Conservation (phyloP, 1,140 invertebrate species). For the Ctenoplectra terminalis region DNA sequence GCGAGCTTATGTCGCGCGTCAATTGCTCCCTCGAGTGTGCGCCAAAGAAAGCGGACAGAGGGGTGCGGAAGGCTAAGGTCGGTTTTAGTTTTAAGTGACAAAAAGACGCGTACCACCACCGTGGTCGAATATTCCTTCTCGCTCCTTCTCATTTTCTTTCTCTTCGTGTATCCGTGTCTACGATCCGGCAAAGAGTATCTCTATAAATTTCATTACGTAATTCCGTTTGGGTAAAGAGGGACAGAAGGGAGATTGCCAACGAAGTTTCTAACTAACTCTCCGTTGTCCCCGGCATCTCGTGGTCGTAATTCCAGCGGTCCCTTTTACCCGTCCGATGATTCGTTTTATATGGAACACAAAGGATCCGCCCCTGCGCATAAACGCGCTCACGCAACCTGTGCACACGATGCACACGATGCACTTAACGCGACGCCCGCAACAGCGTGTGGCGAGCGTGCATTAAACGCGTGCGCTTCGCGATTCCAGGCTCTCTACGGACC, state of each 20-base stretch:
- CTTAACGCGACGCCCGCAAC: slow-evolving; percentile 33
- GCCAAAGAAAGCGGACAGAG: slow-evolving; percentile 57
- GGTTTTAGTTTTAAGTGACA: slow-evolving; percentile 39
- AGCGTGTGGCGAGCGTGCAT: slow-evolving; percentile 21
- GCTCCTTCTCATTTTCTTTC: background rate
- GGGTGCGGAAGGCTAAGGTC: slow-evolving; percentile 49
- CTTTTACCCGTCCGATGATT: slow-evolving; percentile 43
- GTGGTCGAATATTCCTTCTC: background rate
- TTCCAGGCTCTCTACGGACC: background rate
- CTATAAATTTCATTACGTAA: slow-evolving; percentile 57
- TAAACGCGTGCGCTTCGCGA: slow-evolving; percentile 30
- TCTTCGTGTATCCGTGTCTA: too few species aligned
- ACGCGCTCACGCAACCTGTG: slow-evolving; percentile 43
- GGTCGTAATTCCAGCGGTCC: slow-evolving; percentile 45
- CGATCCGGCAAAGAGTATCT: background rate
- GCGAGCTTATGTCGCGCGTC: slow-evolving; percentile 75
- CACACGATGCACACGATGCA: slow-evolving; percentile 39
- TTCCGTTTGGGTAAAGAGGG: background rate
- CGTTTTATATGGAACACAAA: slow-evolving; percentile 62
- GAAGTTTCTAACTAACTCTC: slow-evolving; percentile 21
- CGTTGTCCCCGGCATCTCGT: background rate
- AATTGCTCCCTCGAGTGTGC: slow-evolving; percentile 66
- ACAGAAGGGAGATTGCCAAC: background rate
- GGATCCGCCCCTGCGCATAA: slow-evolving; percentile 28
- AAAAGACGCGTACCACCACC: slow-evolving; percentile 34